phyloP scores from a whole-genome alignment of 2,888 invertebrate genomes.

The Endotricha flammealis region DNA sequence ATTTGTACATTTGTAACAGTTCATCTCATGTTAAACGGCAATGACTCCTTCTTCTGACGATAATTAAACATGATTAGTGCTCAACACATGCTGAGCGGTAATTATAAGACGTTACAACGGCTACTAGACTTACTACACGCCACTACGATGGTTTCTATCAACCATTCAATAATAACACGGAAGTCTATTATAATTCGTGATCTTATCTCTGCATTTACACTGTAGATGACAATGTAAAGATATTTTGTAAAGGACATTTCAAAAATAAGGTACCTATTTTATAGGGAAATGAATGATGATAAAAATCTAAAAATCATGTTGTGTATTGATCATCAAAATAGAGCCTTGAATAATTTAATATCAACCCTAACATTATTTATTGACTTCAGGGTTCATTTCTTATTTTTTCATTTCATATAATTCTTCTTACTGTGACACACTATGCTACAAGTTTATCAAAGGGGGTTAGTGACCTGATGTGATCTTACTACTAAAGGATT shows the following conservation, averaged over 20 bases:
- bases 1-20: constrained; percentile 69
- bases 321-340: too few species aligned
- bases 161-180: constrained; percentile 64
- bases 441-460: too few species aligned
- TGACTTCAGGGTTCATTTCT: too few species aligned
- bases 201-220: constrained; percentile 41
- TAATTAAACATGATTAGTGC: constrained; percentile 76
- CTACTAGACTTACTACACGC: constrained; percentile 60
- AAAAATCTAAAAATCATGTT: too few species aligned
- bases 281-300: too few species aligned
- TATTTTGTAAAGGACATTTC: too few species aligned
- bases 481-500: too few species aligned
- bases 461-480: too few species aligned
- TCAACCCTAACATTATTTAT: too few species aligned
- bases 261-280: background rate
- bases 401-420: too few species aligned
- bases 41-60: constrained; percentile 65
- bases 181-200: constrained; percentile 51
- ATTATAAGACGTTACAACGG: constrained; percentile 71
- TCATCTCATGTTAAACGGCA: constrained; percentile 75
- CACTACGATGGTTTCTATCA: constrained; percentile 59
- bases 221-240: constrained; percentile 20
- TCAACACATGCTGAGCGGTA: constrained; percentile 70
- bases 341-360: too few species aligned
- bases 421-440: too few species aligned